Base-by-base conservation (phyloP, 2,113 vertebrate species). In the Porphyrio hochstetteri region DNA sequence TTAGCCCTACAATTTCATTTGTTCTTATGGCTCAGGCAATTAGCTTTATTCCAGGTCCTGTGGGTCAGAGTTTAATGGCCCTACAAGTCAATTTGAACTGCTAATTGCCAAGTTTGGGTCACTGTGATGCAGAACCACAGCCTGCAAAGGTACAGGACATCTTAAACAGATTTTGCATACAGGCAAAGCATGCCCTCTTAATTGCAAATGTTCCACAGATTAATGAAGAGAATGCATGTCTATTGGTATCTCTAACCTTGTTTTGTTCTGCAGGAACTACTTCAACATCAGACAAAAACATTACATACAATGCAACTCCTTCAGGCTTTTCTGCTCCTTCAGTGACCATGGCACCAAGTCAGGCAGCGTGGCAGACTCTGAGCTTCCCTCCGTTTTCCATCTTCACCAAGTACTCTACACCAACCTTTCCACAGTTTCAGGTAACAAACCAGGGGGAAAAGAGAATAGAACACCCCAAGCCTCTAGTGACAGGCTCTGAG, bases 361-460 rank as follows among this genome's bases (percentile, higher is more conserved):
- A 97, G 74, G 91, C 97, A 1, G 42, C 65, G 64, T 91, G 95
- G 96, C 90, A 96, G 55, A 97, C 86, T 16, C 48, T 95, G 59
- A 97, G 92, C 79, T 95, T 96, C 23, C 76, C 89, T 31, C 88
- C 89, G 3, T 63, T 71, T 2, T 81, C 91, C 1, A 7, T 87
- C 48, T 89, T 97, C 55, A 42, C 96, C 35, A 97, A 60, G 50
- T 88, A 91, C 19, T 90, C 94, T 18, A 18, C 44, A 46, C 44
- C 44, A 1, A 78, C 63, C 64, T 90, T 96, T 5, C 86, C 93
- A 5, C 94, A 95, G 31, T 95, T 97, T 9, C 97, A 98, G 97
- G 97, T 98, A 97, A 97, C 3, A 36, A 72, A 65, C 3, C 0
- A 70, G 9, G 16, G 8, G 10, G 20, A 50, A 21, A 28, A 16